Evolutionary conservation across 1,140 invertebrate species (phyloP), one percentile per base, ranked within the genome.

Genomic region (Rhyacophila brunnea): DNA sequence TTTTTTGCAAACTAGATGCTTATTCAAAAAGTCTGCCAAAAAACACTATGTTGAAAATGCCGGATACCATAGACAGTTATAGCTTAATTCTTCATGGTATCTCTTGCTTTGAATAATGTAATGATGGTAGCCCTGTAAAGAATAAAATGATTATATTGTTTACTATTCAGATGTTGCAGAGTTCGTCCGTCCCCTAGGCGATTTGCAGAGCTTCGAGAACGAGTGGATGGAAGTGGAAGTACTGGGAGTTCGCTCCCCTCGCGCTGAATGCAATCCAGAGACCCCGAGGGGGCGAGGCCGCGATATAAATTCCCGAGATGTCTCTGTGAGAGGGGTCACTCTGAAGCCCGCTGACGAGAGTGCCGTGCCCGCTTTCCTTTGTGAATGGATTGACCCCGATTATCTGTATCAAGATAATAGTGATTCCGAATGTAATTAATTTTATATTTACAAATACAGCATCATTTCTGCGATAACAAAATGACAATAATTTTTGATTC

Each of bases 141-240:
- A 28, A 28, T 28, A 28, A 5, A 28, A 28, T 28, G 9, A 5
- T 28, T 28, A 9, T 28, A 9, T 9, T 28, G 3, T 9, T 28
- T 9, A 28, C 23, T 9, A 9, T 52, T n/a, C 15, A 74, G 75
- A 67, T 58, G 68, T 56, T 44, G 63, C 71, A 63, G 87, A 89
- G 64, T 83, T 85, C 68, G 81, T 84, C 17, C 77, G 81, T 47
- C 86, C 85, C 2, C 67, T 87, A 9, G 85, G 84, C 2, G 89
- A 92, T 68, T 71, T 90, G 7, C 83, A 87, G 70, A 87, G 85
- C 64, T 94, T 94, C 71, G 88, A 92, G 68, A 91, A 92, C 68
- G 91, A 94, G 68, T 95, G 91, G 90, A 84, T 93, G 66, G 92
- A 95, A 74, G 87, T 95, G 0, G 90, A 92, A 73, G 82, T 93